Evolutionary conservation across 2,888 invertebrate species (phyloP), one percentile per base, ranked within the genome.

Genomic region (Linnaemya tessellans): DNA sequence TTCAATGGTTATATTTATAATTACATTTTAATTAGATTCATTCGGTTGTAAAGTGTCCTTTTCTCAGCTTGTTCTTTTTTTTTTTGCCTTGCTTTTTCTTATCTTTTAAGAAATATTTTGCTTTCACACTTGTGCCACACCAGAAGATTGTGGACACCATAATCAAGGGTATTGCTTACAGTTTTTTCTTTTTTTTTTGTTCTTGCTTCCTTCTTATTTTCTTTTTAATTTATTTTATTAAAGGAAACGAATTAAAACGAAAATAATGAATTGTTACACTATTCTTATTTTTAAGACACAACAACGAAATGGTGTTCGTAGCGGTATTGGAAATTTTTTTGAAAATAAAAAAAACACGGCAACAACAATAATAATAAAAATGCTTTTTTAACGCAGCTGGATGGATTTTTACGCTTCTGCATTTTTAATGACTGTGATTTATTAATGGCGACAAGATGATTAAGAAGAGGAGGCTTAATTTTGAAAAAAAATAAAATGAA

Each of bases 1-100:
- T 90, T 89, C 89, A 91, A 90, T 89, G 91, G 91, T 89, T 91
- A 90, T 90, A 92, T 90, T 91, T 91, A 92, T 92, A 92, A 92
- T 92, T 92, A 92, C 92, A 92, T 92, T 92, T 92, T 92, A 92
- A 92, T 92, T 92, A 92, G 92, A 92, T 92, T 92, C 92, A 92
- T 92, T 92, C 92, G 92, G 91, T 92, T 91, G 92, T 92, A 92
- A 92, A 92, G 92, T 92, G 92, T 92, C 92, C 92, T 89, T 91
- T 91, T 91, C 90, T 90, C 22, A 30, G 30, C 30, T 11, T n/a
- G 18, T 1, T 54, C 15, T 20, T 38, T 1, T 38, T 25, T 41
- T 46, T 13, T 51, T 58, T n/a, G n/a, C n/a, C n/a, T n/a, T n/a
- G n/a, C n/a, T 8, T 70, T 20, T 25, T 15, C 13, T 46, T 46